Base-by-base conservation (phyloP, 2,888 invertebrate genomes). In the Sepioteuthis lessoniana region DNA sequence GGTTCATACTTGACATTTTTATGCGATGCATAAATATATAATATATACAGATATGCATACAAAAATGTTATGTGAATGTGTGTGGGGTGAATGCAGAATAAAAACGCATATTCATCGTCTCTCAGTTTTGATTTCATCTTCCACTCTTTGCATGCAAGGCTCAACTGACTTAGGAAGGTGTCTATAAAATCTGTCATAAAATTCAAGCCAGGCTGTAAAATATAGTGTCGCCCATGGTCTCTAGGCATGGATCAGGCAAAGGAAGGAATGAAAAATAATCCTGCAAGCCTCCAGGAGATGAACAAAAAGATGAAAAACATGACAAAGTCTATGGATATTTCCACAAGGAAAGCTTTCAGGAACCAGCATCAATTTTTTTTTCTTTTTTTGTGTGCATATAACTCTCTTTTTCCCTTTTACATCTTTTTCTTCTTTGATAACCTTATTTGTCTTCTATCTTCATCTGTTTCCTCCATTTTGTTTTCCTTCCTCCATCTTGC, bases 131-230 rank as follows among this genome's bases (percentile, higher is more conserved):
- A 76, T 76, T 76, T 76, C 76, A 76, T n/a, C 76, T 10, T 16
- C 13, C 76, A 76, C 19, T n/a, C 76, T n/a, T 76, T 76, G 16
- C 76, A 35, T 76, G 76, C 76, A 76, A 76, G 76, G 76, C 35
- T 76, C 76, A 35, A 35, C 76, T 76, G n/a, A 76, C 76, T 35
- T n/a, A 76, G 76, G n/a, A 76, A 76, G 76, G n/a, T 76, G 76
- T n/a, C 76, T 76, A 76, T 76, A 76, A 76, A 76, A 76, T 76
- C 76, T n/a, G 76, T n/a, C 76, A 76, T 76, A 76, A 76, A 76
- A 35, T 76, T 76, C 76, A n/a, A 76, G 16, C 76, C 76, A 16
- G 16, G 76, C n/a, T 76, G 76, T 76, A 76, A 76, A 76, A 76
- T n/a, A 35, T 35, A 76, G n/a, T 76, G 76, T 76, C 76, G 76